phyloP scores from a whole-genome alignment of 2,888 invertebrate genomes.

The Halocaridina rubra region DNA sequence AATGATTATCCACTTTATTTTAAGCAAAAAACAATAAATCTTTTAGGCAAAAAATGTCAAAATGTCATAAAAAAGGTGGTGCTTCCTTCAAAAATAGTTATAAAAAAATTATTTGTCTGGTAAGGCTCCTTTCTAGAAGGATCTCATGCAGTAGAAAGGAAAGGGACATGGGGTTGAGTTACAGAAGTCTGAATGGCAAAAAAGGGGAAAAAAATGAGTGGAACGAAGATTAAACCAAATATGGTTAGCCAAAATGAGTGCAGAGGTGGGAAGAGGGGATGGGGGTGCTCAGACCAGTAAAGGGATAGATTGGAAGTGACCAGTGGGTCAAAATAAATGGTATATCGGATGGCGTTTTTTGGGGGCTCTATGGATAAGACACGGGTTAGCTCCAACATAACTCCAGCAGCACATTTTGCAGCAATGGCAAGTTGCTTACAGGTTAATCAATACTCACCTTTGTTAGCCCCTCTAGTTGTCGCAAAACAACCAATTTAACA shows the following conservation, averaged over 20 bases:
- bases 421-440: slow-evolving; percentile 3
- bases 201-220: neutral
- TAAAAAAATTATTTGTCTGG: slow-evolving; percentile 52
- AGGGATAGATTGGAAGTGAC: neutral
- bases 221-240: neutral
- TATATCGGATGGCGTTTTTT: neutral
- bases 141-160: slow-evolving; percentile 11
- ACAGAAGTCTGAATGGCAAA: slow-evolving; percentile 11
- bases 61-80: slow-evolving; percentile 18
- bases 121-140: slow-evolving; percentile 47
- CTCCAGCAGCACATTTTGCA: slow-evolving; percentile 37
- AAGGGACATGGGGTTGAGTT: neutral
- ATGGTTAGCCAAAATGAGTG: neutral
- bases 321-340: neutral
- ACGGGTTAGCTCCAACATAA: slow-evolving; percentile 47
- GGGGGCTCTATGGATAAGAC: neutral
- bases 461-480: neutral
- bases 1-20: slow-evolving; percentile 32
- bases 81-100: slow-evolving; percentile 59
- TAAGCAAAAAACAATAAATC: slow-evolving; percentile 22
- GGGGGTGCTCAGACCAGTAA: neutral
- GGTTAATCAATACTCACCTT: neutral
- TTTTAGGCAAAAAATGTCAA: slow-evolving; percentile 5
- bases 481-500: too few species aligned
- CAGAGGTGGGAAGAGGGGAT: neutral